Conservation (phyloP, 2,113 vertebrate species). For the Lampris incognitus region DNA sequence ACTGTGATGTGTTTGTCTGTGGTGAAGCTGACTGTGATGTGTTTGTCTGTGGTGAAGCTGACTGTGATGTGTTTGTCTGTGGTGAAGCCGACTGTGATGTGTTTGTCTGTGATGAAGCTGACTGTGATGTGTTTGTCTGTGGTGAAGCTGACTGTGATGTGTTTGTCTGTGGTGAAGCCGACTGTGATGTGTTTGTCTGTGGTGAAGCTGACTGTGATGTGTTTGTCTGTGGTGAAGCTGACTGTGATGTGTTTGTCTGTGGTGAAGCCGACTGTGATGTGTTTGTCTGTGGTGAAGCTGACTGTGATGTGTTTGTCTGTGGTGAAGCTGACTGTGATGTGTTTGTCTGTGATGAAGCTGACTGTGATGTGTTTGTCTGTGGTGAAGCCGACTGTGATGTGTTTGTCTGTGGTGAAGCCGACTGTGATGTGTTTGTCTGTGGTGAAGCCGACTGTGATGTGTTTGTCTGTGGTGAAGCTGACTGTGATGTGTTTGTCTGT, state of each 20-base stretch:
- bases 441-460: neutral
- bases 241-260: neutral
- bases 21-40: neutral
- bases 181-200: neutral
- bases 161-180: neutral
- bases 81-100: neutral
- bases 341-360: neutral
- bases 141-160: neutral
- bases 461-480: neutral
- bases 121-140: neutral
- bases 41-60: neutral
- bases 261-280: neutral
- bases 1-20: neutral
- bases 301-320: neutral
- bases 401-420: neutral
- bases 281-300: neutral
- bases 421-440: neutral
- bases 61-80: neutral
- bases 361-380: neutral
- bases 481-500: neutral
- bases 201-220: neutral
- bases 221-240: neutral
- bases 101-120: neutral
- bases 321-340: neutral
- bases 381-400: neutral